These are phyloP conservation scores for Periophthalmus magnuspinnatus DNA, from an alignment of 2,797 vertebrate species.

Conservation along the genomic window DNA sequence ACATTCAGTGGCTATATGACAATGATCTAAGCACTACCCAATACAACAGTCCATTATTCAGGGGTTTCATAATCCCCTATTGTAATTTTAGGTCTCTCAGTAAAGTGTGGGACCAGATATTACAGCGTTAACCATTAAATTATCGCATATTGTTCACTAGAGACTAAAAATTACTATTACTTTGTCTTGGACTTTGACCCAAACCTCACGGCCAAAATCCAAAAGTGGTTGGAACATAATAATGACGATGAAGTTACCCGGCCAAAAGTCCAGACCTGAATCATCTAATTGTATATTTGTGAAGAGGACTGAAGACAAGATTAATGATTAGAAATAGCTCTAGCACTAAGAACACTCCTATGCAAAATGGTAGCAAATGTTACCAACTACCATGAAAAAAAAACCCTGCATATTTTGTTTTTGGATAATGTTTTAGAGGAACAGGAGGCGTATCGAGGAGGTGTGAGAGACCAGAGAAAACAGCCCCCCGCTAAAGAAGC, in stretches of 20 bases:
- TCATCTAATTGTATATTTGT: not conserved
- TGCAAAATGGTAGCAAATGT: conserved; percentile 1
- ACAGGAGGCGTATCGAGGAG: too few relatives aligned
- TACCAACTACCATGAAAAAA: not conserved
- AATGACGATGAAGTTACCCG: not conserved
- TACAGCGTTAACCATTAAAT: not conserved
- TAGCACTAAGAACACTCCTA: not conserved
- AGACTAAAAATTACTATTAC: not conserved
- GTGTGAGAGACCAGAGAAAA: too few relatives aligned
- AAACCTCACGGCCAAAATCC: not conserved
- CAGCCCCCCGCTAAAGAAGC: too few relatives aligned
- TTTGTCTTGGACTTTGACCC: not conserved
- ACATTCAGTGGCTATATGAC: too few relatives aligned
- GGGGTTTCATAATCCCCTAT: not conserved
- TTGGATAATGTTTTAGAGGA: too few relatives aligned
- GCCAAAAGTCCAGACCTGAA: not conserved
- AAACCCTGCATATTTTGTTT: too few relatives aligned
- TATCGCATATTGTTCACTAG: not conserved
- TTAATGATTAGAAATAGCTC: not conserved
- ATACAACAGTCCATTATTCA: not conserved
- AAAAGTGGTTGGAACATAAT: not conserved
- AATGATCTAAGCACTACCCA: too few relatives aligned
- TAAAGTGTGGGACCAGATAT: too few relatives aligned
- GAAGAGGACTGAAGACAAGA: not conserved
- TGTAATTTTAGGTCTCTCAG: not conserved